Conservation (phyloP, 2,888 invertebrate genomes). For the Strigamia maritima region DNA sequence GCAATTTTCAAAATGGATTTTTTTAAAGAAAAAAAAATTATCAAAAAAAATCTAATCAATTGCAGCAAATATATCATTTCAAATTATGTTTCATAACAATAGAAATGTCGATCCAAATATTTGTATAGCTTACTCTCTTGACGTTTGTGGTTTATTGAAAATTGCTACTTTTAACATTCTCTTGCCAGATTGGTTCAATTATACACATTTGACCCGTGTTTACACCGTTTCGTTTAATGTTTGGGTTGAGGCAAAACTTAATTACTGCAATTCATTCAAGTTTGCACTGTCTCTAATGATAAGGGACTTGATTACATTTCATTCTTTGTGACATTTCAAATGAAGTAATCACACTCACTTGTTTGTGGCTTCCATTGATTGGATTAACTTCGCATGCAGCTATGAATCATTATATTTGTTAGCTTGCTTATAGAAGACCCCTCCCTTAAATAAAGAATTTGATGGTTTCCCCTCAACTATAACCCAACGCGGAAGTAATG, state of each 20-base stretch:
- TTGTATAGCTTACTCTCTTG: background rate
- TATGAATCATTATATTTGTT: constrained; percentile 7
- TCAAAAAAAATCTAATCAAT: background rate
- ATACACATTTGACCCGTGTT: constrained; percentile 23
- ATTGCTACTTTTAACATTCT: background rate
- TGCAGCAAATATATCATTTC: background rate
- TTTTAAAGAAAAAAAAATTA: background rate
- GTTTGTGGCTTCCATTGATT: constrained; percentile 31
- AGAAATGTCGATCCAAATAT: background rate
- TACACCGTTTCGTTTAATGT: constrained; percentile 28
- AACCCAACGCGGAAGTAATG: constrained; percentile 26
- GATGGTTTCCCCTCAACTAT: background rate
- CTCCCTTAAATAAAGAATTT: background rate
- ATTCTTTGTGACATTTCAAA: constrained; percentile 30
- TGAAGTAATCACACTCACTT: constrained; percentile 28
- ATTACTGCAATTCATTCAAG: constrained; percentile 34
- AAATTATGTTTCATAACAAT: background rate
- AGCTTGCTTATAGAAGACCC: background rate
- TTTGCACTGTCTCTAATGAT: constrained; percentile 27
- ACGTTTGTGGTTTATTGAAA: constrained; percentile 32
- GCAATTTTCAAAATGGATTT: constrained; percentile 4
- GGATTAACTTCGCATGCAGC: constrained; percentile 12
- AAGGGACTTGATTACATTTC: constrained; percentile 30
- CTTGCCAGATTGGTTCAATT: constrained; percentile 5
- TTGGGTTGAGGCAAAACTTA: constrained; percentile 30